Evolutionary conservation across 1,140 invertebrate genomes (phyloP).

Genomic region (Elysia chlorotica): DNA sequence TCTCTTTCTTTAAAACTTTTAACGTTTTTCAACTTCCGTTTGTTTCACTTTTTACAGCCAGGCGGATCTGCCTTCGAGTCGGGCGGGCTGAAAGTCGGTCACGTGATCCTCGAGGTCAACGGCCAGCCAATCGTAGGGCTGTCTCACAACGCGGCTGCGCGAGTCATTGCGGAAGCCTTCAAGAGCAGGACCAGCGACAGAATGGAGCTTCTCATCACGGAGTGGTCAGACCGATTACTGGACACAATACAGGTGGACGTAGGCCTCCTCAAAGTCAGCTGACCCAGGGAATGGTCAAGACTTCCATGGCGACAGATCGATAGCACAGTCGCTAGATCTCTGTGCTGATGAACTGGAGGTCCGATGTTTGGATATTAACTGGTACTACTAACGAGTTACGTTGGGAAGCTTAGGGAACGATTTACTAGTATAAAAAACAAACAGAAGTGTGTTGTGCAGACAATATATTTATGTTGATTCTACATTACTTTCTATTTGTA

Average conservation of each 20-base stretch:
- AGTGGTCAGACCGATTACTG: constrained; percentile 33
- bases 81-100: constrained; percentile 88
- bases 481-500: no score
- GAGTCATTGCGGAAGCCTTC: constrained; percentile 53
- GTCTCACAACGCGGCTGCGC: constrained; percentile 48
- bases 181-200: constrained; percentile 36
- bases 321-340: no score
- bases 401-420: no score
- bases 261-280: not conserved
- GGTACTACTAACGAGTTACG: no score
- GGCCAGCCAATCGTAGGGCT: constrained; percentile 77
- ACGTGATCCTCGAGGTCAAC: constrained; percentile 91
- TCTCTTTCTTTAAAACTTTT: not conserved
- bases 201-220: constrained; percentile 51
- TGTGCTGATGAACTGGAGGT: no score
- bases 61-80: constrained; percentile 91
- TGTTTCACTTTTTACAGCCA: constrained; percentile 70
- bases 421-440: no score
- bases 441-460: no score
- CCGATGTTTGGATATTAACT: no score
- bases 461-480: no score
- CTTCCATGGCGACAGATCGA: no score
- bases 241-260: constrained; percentile 21
- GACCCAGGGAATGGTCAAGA: no score
- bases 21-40: not conserved